phyloP scores from a whole-genome alignment of 2,113 vertebrate species.

The Neomonachus schauinslandi region DNA sequence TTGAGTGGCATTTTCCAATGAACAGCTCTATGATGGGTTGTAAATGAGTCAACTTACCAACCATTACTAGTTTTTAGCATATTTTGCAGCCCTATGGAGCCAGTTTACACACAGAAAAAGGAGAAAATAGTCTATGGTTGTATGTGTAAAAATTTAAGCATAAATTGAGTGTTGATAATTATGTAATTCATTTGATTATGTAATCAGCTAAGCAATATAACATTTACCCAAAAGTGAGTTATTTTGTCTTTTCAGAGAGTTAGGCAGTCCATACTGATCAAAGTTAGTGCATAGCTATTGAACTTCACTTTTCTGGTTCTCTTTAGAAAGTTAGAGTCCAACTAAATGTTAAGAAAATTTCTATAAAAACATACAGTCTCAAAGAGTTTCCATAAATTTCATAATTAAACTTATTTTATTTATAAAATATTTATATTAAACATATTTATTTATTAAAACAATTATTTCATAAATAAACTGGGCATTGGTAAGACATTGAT shows the following conservation, averaged over 20 bases:
- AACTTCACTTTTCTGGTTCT: background rate
- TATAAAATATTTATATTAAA: background rate
- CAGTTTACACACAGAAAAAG: background rate
- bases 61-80: background rate
- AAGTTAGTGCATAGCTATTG: background rate
- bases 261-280: background rate
- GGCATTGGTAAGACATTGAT: background rate
- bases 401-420: background rate
- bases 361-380: background rate
- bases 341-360: background rate
- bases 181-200: background rate
- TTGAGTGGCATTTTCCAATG: slow-evolving; percentile 51
- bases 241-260: background rate
- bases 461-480: background rate
- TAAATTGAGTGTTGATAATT: background rate
- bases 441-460: background rate
- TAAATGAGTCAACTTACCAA: slow-evolving; percentile 50
- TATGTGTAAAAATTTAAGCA: background rate
- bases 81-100: background rate
- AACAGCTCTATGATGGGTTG: background rate
- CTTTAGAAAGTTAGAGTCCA: slow-evolving; percentile 15
- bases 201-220: background rate
- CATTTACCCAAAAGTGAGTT: background rate
- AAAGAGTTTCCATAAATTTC: background rate
- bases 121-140: background rate